Conservation (phyloP, 2,113 vertebrate species). For the Xiphias gladius region DNA sequence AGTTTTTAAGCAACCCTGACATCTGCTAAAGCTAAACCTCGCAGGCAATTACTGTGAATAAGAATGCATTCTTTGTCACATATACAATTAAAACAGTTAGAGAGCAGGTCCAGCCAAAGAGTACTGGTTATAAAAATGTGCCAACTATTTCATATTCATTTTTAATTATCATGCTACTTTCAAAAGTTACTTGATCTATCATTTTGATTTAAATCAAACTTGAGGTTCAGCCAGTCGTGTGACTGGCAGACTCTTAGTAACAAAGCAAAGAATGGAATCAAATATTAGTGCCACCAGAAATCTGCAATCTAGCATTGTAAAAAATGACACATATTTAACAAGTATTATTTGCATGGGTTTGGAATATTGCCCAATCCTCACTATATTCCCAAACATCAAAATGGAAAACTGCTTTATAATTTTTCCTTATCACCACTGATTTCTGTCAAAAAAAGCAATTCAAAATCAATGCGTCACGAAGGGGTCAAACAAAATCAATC, state of each 20-base stretch:
- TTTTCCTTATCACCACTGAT: background rate
- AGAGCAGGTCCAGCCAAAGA: constrained; percentile 28
- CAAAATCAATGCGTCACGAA: too few relatives aligned
- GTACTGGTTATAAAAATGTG: constrained; percentile 26
- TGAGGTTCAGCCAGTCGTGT: background rate
- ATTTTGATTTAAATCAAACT: background rate
- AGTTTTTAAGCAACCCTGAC: constrained; percentile 62
- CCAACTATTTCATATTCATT: constrained; percentile 18
- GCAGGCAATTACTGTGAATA: constrained; percentile 46
- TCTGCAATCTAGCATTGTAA: background rate
- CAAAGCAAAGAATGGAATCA: background rate
- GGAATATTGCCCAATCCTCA: background rate
- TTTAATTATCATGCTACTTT: constrained; percentile 15
- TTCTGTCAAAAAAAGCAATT: background rate
- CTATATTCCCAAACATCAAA: background rate
- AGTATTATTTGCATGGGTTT: background rate
- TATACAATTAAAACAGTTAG: constrained; percentile 31
- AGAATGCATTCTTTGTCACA: constrained; percentile 40
- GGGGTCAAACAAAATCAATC: background rate
- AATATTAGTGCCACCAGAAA: background rate
- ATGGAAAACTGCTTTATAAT: background rate
- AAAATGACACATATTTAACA: background rate
- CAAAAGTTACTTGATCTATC: background rate
- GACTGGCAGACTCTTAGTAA: background rate
- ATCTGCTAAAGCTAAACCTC: constrained; percentile 57